These are phyloP conservation scores for Eupithecia subumbrata DNA, from an alignment of 2,888 invertebrate genomes.

Conservation along the genomic window DNA sequence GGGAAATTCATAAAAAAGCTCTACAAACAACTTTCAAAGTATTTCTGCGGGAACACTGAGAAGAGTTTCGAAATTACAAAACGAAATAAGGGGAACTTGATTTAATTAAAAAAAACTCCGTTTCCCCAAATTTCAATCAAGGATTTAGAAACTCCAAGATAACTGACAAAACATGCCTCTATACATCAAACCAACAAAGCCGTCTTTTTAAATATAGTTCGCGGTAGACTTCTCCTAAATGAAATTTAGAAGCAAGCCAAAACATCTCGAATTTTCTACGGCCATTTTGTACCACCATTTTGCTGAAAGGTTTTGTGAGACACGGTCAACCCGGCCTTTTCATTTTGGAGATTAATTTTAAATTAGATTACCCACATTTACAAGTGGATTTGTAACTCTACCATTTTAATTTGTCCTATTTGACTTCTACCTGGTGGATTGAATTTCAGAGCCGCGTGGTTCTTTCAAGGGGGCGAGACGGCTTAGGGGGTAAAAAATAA, in stretches of 20 bases:
- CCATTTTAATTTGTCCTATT: constrained; percentile 62
- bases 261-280: constrained; percentile 54
- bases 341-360: constrained; percentile 76
- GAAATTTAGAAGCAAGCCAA: constrained; percentile 66
- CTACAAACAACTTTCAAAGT: constrained; percentile 8
- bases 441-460: constrained; percentile 1
- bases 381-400: constrained; percentile 62
- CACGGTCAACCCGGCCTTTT: constrained; percentile 61
- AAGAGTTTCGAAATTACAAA: constrained; percentile 8
- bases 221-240: constrained; percentile 63
- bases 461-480: neutral
- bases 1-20: neutral
- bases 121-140: constrained; percentile 23
- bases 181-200: constrained; percentile 38
- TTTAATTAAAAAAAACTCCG: constrained; percentile 12
- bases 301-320: constrained; percentile 39
- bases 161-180: constrained; percentile 20
- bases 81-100: constrained; percentile 9
- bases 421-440: constrained; percentile 39
- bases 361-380: constrained; percentile 72
- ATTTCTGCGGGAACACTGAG: neutral
- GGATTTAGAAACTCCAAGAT: constrained; percentile 20
- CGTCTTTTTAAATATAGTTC: constrained; percentile 61
- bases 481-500: neutral
- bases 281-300: constrained; percentile 52